These are phyloP conservation scores for Caenorhabditis sp. DNA, from an alignment of 2,888 invertebrate genomes.

Conservation along the genomic window DNA sequence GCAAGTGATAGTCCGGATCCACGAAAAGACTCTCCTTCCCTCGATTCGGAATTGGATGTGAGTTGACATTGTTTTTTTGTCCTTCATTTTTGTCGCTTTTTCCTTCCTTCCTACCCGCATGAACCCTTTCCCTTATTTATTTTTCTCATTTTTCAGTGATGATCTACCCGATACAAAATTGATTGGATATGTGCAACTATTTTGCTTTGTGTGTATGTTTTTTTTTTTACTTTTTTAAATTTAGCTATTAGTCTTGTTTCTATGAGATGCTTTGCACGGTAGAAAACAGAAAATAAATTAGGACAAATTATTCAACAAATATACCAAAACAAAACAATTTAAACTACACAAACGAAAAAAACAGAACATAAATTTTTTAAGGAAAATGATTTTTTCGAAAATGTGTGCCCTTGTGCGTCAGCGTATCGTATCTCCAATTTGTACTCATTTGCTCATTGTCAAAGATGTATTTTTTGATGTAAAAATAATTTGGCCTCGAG, in stretches of 20 bases:
- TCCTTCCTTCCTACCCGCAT: background rate
- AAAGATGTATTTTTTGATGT: no score
- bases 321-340: no score
- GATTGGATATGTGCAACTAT: background rate
- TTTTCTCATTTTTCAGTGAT: constrained; percentile 2
- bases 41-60: constrained; percentile 47
- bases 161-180: background rate
- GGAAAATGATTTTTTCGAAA: no score
- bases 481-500: no score
- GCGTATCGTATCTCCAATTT: no score
- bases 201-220: constrained; percentile 2
- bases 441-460: no score
- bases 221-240: background rate
- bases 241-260: background rate
- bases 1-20: constrained; percentile 52
- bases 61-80: background rate
- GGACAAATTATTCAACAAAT: no score
- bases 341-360: no score
- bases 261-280: background rate
- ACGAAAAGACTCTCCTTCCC: constrained; percentile 36
- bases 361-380: no score
- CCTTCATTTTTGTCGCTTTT: background rate
- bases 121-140: constrained; percentile 7
- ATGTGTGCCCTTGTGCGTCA: no score
- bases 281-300: no score